A percentile compares a stretch with the other conserved stretches of the same genome.
Conservation (phyloP, 2,113 vertebrate genomes). For the Platanista minor region DNA sequence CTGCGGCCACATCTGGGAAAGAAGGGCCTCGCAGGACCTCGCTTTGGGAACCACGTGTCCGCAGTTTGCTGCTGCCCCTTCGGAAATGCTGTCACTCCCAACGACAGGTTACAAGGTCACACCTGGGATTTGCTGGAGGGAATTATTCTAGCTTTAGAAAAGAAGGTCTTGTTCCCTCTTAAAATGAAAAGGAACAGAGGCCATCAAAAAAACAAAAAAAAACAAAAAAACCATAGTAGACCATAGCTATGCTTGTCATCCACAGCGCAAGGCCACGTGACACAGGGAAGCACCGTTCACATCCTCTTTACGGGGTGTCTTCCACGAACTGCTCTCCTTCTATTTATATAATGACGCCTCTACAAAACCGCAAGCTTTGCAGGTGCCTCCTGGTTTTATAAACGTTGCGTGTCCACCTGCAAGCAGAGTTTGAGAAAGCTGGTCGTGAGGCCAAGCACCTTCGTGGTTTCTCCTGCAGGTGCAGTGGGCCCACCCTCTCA, state of each 20-base stretch:
- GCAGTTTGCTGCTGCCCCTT: neutral
- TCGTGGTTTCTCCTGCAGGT: accelerated
- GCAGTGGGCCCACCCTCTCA: accelerated
- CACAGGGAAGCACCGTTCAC: neutral
- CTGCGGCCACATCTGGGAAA: accelerated
- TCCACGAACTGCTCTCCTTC: accelerated
- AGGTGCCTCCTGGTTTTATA: neutral
- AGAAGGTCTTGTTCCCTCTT: neutral
- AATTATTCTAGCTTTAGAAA: neutral
- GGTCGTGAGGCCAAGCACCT: neutral
- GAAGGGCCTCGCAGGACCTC: neutral
- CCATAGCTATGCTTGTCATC: accelerated
- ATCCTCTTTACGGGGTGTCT: neutral
- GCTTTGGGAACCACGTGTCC: accelerated
- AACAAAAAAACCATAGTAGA: accelerated
- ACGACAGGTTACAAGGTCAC: accelerated
- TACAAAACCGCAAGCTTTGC: neutral
- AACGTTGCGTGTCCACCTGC: accelerated
- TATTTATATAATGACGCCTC: accelerated
- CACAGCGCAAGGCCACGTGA: accelerated
- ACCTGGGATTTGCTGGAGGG: no score
- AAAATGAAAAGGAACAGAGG: neutral
- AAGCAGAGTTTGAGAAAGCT: neutral
- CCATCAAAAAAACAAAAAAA: no score
- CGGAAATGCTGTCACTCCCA: neutral